A percentile compares a stretch with the other conserved stretches of the same genome.
Evolutionary conservation across 2,797 vertebrate genomes (phyloP).

Genomic region (Buceros bicornis): DNA sequence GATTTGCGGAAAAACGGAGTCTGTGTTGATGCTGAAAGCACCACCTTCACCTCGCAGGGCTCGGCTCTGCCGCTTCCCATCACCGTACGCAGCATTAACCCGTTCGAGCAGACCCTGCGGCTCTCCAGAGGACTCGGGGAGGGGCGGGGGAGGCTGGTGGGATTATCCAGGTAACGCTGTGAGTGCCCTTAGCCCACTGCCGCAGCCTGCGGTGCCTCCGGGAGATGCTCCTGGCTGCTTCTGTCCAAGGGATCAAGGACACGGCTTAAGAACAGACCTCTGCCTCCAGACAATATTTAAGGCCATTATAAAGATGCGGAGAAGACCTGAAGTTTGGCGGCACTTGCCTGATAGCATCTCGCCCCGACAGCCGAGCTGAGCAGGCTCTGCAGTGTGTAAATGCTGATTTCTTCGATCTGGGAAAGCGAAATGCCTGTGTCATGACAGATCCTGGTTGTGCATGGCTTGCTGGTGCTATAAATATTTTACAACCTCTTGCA

Average conservation of each 20-base stretch:
- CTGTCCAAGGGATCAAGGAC: not conserved
- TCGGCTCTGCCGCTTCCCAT: not conserved
- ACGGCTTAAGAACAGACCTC: not conserved
- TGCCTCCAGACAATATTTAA: not conserved
- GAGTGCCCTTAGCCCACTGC: not conserved
- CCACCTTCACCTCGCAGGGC: rapidly evolving
- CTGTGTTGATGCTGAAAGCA: not conserved
- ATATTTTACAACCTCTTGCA: not conserved
- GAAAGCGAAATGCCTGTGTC: not conserved
- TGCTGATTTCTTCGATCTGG: not conserved
- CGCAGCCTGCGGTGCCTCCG: rapidly evolving
- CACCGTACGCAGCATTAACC: rapidly evolving
- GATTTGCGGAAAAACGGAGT: not conserved
- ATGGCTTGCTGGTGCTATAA: not conserved
- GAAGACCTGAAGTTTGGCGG: not conserved
- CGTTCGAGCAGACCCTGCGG: rapidly evolving
- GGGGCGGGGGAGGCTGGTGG: not conserved
- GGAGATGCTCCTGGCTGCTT: not conserved
- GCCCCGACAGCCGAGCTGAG: not conserved
- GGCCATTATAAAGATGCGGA: not conserved
- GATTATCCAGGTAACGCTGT: not conserved
- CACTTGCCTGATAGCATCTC: not conserved
- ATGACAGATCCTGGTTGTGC: not conserved
- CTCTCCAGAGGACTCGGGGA: not conserved
- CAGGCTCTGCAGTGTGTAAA: not conserved